Percentiles rank a stretch among this genome's conserved stretches.
Conservation (phyloP, 2,797 vertebrate genomes). For the Ispidina picta region DNA sequence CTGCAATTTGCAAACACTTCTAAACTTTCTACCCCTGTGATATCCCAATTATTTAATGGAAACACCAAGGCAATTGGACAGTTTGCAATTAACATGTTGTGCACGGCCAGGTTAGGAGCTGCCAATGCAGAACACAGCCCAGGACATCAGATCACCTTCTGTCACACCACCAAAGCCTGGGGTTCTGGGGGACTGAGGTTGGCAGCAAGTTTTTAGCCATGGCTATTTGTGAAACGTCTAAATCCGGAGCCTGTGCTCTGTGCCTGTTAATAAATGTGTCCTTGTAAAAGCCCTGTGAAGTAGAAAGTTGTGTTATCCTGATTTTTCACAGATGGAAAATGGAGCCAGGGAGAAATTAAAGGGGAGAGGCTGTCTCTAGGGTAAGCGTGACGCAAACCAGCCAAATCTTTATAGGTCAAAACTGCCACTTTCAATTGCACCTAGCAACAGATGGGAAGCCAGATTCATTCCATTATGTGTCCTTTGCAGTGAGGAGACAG, state of each 20-base stretch:
- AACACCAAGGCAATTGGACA: background rate
- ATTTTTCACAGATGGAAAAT: constrained; percentile 71
- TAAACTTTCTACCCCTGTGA: background rate
- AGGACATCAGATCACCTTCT: background rate
- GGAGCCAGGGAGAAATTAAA: constrained; percentile 60
- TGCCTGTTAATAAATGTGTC: constrained; percentile 23
- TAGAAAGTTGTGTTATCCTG: constrained; percentile 45
- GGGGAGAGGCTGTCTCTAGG: constrained; percentile 66
- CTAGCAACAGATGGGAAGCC: constrained; percentile 72
- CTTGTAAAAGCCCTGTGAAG: constrained; percentile 51
- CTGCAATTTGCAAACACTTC: background rate
- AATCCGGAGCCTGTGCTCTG: background rate
- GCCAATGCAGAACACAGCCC: background rate
- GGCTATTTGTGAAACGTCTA: background rate
- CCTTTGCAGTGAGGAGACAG: constrained; percentile 38
- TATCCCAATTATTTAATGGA: background rate
- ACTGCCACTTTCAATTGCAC: constrained; percentile 69
- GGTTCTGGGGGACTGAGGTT: background rate
- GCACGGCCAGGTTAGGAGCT: background rate
- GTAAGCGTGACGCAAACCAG: constrained; percentile 63
- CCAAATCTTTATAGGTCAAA: constrained; percentile 72
- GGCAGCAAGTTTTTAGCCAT: background rate
- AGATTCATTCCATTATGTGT: constrained; percentile 66
- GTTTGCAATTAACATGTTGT: background rate
- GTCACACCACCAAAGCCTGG: background rate